Conservation (phyloP, 1,140 invertebrate species). For the Xylocopa sonorina region DNA sequence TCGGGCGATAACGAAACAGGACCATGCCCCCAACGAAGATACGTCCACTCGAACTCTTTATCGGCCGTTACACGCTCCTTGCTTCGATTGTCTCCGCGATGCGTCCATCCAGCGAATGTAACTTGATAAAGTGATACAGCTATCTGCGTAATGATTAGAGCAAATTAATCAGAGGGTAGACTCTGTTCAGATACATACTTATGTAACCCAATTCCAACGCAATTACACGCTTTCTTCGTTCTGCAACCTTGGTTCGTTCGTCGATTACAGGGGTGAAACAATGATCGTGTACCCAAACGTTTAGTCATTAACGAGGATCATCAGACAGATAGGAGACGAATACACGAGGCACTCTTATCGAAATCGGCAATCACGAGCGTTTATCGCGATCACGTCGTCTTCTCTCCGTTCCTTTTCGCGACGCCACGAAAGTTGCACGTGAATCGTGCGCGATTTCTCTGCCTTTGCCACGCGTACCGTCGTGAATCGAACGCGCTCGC, state of each 20-base stretch:
- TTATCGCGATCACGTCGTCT: conserved; percentile 53
- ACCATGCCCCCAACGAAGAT: conserved; percentile 23
- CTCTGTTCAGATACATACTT: too few relatives aligned
- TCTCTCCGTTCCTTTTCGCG: conserved; percentile 10
- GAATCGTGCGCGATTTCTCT: conserved; percentile 18
- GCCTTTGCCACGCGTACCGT: not conserved
- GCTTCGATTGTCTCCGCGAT: too few relatives aligned
- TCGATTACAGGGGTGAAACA: not conserved
- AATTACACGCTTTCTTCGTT: not conserved
- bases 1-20: not conserved
- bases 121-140: too few relatives aligned
- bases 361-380: conserved; percentile 49
- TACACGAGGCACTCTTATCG: conserved; percentile 36
- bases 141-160: too few relatives aligned
- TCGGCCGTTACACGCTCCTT: too few relatives aligned
- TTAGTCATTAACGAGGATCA: not conserved
- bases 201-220: not conserved
- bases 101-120: too few relatives aligned
- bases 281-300: not conserved
- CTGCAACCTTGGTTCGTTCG: not conserved
- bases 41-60: not conserved
- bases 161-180: too few relatives aligned
- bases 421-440: conserved; percentile 59
- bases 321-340: not conserved
- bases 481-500: not conserved